Conservation (phyloP, 2,888 invertebrate species). For the Camptogramma bilineatum region DNA sequence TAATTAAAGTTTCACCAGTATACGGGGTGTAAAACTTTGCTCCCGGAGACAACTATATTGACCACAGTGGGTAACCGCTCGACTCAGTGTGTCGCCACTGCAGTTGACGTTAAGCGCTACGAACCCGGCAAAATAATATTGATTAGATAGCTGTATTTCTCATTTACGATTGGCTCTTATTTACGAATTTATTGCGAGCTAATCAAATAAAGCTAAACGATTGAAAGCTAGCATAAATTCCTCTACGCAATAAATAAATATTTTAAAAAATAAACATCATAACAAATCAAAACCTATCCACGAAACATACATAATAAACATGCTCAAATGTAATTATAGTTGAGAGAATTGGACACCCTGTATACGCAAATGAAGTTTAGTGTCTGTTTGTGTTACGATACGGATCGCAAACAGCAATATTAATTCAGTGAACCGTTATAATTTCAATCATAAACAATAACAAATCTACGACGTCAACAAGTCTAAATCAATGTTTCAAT, state of each 20-base stretch:
- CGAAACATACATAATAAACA: neutral
- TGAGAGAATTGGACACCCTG: constrained; percentile 10
- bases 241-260: neutral
- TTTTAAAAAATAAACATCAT: neutral
- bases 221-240: neutral
- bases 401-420: constrained; percentile 57
- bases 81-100: neutral
- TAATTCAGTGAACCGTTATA: constrained; percentile 56
- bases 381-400: constrained; percentile 52
- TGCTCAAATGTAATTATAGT: constrained; percentile 1
- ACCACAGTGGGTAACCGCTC: constrained; percentile 2
- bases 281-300: neutral
- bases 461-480: constrained; percentile 49
- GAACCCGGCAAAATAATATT: neutral
- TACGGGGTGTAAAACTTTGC: constrained; percentile 22
- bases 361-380: constrained; percentile 40
- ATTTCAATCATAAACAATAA: constrained; percentile 62
- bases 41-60: constrained; percentile 1
- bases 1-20: constrained; percentile 42
- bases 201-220: too few relatives aligned
- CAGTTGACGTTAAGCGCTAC: neutral
- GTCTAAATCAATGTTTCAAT: constrained; percentile 38
- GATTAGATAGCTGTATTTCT: neutral
- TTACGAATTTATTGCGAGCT: neutral
- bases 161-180: neutral